phyloP scores from a whole-genome alignment of 2,113 vertebrate species.

The Xiphophorus hellerii region DNA sequence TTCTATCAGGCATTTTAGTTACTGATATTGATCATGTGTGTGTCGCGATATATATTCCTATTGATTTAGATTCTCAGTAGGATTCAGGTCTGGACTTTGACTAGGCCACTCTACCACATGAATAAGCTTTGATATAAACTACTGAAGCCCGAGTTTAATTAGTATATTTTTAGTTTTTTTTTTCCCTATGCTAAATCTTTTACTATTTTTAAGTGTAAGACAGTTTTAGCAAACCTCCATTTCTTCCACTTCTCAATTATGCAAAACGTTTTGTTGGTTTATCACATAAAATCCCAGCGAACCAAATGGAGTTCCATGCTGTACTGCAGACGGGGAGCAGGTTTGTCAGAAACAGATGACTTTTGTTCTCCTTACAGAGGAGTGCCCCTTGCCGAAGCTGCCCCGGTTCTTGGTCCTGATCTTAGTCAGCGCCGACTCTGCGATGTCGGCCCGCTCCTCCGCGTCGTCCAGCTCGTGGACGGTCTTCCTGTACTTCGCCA shows the following conservation, averaged over 20 bases:
- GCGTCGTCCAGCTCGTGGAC: slow-evolving; percentile 84
- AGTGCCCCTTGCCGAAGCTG: slow-evolving; percentile 83
- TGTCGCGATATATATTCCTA: too few relatives aligned
- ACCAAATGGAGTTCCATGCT: neutral
- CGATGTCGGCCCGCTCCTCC: slow-evolving; percentile 83
- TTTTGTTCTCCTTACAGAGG: slow-evolving; percentile 72
- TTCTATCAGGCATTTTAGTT: too few relatives aligned
- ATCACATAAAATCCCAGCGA: neutral
- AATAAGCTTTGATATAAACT: neutral
- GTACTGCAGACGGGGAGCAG: neutral
- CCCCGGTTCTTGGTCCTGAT: slow-evolving; percentile 81
- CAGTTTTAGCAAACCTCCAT: too few relatives aligned
- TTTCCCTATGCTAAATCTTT: too few relatives aligned
- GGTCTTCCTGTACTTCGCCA: slow-evolving; percentile 85
- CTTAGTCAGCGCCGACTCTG: slow-evolving; percentile 82
- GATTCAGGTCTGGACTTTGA: neutral
- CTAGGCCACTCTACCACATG: neutral
- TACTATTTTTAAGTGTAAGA: too few relatives aligned
- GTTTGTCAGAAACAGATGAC: neutral
- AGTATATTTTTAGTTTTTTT: neutral
- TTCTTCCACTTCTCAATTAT: too few relatives aligned
- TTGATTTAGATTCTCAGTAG: neutral
- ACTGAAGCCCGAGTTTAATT: neutral
- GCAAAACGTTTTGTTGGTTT: neutral
- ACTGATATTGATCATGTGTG: too few relatives aligned